Base-by-base conservation (phyloP, 2,113 vertebrate genomes). In the Scytalopus superciliaris region DNA sequence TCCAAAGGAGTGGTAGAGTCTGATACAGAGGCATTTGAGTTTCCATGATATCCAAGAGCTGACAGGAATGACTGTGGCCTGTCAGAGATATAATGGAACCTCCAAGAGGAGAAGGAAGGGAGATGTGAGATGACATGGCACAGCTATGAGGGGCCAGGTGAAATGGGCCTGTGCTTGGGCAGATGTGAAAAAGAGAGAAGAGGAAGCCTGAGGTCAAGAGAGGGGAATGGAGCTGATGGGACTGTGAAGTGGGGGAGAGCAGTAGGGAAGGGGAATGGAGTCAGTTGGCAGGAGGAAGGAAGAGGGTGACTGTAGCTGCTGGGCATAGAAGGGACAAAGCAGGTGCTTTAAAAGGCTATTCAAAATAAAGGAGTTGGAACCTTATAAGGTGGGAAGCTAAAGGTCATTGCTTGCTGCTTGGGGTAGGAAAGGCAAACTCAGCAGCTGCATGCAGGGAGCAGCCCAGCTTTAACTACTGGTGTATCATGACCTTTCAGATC, bases 271-370 rank as follows among this genome's bases (percentile, higher is more conserved):
- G 30, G 10, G 6, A 53, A 47, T 14, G 10, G 19, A 18, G 27
- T 74, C 35, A 16, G 4, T 35, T 39, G 33, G 31, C 28, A 73
- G 74, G 33, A 77, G 23, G 23, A 56, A 59, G n/a, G 53, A 84
- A 85, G 47, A 85, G 40, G 12, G 6, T 35, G 70, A 10, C 25
- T 3, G 0, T 0, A 0, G 28, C 22, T 64, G 28, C 30, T 4
- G 31, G 57, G 64, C 14, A 10, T 22, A 21, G 15, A 31, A 72
- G 28, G 42, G 44, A 64, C 39, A 60, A 84, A 86, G 39, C 21
- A 53, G 35, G 25, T 42, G 18, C 37, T 56, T 70, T 1, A 8
- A 68, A 59, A 72, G 33, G 13, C 59, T 64, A 3, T 22, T 64
- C 2, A 0, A 21, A 91, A 53, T 31, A 66, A 59, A 76, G 18